phyloP scores from a whole-genome alignment of 2,113 vertebrate genomes.

The Hymenochirus boettgeri region DNA sequence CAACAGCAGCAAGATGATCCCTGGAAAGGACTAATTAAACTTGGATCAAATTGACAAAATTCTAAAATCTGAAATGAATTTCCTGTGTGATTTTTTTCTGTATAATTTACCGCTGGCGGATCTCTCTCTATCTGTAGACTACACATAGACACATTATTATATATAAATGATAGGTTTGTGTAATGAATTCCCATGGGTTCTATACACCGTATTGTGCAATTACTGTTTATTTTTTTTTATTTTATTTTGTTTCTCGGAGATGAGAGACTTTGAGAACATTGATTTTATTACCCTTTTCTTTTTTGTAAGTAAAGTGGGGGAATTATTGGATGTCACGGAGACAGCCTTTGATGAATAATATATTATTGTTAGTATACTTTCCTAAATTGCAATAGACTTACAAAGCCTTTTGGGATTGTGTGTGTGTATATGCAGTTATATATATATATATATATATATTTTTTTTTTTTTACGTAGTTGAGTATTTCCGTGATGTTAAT shows the following conservation, averaged over 20 bases:
- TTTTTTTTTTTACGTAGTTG: neutral
- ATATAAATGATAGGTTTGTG: no score
- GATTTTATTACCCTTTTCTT: constrained; percentile 48
- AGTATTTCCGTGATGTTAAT: neutral
- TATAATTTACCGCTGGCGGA: no score
- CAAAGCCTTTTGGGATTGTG: constrained; percentile 44
- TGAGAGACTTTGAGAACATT: constrained; percentile 40
- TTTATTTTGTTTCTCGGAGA: neutral
- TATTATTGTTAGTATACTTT: constrained; percentile 51
- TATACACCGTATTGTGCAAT: no score
- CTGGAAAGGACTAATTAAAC: no score
- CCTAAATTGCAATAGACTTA: constrained; percentile 49
- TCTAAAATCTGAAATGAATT: no score
- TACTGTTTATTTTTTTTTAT: no score
- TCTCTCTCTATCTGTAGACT: no score
- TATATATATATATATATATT: constrained; percentile 1
- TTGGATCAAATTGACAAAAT: no score
- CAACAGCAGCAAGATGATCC: no score
- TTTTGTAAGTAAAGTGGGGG: constrained; percentile 53
- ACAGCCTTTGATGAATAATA: constrained; percentile 57
- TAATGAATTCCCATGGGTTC: no score
- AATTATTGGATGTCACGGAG: constrained; percentile 54
- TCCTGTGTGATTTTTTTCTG: no score
- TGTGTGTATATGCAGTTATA: constrained; percentile 18
- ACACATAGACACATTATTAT: no score